A percentile compares a stretch with the other conserved stretches of the same genome.
Conservation (phyloP, 2,888 invertebrate genomes). For the Troides helena region DNA sequence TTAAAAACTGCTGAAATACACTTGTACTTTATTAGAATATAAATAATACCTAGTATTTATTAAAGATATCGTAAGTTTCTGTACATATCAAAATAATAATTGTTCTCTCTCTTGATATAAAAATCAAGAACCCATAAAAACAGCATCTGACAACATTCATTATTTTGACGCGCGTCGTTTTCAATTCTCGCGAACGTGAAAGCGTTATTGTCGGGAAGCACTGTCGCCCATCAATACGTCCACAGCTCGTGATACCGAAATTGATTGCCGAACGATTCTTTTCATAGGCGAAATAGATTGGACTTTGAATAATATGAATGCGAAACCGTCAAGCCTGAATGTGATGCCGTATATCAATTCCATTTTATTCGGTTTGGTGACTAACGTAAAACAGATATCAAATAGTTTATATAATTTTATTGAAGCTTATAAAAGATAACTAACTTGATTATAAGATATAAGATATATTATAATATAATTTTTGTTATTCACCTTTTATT, state of each 20-base stretch:
- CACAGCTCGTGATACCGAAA: constrained; percentile 26
- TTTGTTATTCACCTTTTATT: too few species aligned
- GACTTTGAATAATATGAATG: constrained; percentile 23
- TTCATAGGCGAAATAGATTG: constrained; percentile 28
- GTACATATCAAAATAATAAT: not conserved
- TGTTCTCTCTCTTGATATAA: not conserved
- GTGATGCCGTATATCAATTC: not conserved
- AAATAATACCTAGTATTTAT: too few species aligned
- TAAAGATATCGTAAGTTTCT: too few species aligned
- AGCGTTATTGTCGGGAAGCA: constrained; percentile 16
- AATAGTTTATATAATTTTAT: too few species aligned
- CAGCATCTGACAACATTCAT: constrained; percentile 1
- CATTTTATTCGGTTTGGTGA: constrained; percentile 3
- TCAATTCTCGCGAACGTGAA: constrained; percentile 16
- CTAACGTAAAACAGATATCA: not conserved
- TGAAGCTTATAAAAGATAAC: too few species aligned
- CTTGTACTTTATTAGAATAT: too few species aligned
- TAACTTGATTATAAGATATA: too few species aligned
- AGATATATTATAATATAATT: too few species aligned
- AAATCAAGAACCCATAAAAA: constrained; percentile 1
- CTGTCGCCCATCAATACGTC: constrained; percentile 21
- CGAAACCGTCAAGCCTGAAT: constrained; percentile 4
- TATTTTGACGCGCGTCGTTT: constrained; percentile 10
- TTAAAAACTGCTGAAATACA: too few species aligned
- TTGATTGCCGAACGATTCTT: constrained; percentile 27